Evolutionary conservation across 92 coral and sea anemone genomes (phyloP).

Genomic region (Palythoa grandiflora): DNA sequence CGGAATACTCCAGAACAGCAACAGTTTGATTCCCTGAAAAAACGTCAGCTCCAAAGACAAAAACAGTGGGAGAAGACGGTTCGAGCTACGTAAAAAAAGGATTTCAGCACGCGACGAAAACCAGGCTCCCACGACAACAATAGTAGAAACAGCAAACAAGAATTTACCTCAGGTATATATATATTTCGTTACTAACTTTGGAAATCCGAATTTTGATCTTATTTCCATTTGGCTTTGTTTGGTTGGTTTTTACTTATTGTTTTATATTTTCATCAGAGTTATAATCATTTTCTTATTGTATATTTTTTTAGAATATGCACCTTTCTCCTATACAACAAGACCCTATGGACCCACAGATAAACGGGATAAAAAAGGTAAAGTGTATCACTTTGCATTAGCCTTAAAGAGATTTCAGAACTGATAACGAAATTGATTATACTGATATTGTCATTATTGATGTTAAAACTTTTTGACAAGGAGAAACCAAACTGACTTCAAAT

Average conservation of each 20-base stretch:
- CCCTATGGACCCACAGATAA: too few relatives aligned
- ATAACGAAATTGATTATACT: not conserved
- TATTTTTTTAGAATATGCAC: not conserved
- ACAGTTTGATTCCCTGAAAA: too few relatives aligned
- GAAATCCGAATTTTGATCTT: not conserved
- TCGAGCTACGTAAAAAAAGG: not conserved
- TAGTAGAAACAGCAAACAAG: not conserved
- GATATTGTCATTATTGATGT: too few relatives aligned
- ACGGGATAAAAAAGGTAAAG: too few relatives aligned
- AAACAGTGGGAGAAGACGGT: not conserved
- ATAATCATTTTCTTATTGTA: not conserved
- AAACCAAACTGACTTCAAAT: too few relatives aligned
- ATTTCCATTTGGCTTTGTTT: not conserved
- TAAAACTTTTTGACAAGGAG: too few relatives aligned
- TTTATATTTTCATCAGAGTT: not conserved
- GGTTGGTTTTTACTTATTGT: not conserved
- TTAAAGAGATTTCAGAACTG: not conserved
- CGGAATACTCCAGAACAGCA: not conserved
- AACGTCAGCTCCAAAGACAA: not conserved
- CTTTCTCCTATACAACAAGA: not conserved
- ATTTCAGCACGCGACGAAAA: not conserved
- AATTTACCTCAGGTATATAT: not conserved
- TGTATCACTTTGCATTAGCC: not conserved
- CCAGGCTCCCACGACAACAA: not conserved
- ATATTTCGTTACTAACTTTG: not conserved